A percentile compares a stretch with the other conserved stretches of the same genome.
Evolutionary conservation across 2,113 vertebrate species (phyloP).

Genomic region (Phaethon lepturus): DNA sequence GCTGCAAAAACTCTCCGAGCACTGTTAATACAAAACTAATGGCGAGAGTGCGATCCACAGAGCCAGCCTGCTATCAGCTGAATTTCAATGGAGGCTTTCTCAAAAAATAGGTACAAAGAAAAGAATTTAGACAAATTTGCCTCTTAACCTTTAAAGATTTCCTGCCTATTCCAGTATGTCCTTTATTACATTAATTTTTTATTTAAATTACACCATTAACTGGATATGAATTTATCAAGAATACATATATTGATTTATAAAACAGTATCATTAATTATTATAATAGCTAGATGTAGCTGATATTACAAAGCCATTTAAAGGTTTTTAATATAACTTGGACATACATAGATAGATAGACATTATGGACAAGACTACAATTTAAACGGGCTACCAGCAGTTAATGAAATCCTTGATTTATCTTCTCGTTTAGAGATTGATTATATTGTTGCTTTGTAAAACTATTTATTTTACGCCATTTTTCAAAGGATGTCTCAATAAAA

Average conservation of each 20-base stretch:
- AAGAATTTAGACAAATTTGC: constrained; percentile 83
- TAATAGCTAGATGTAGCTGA: constrained; percentile 93
- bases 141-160: constrained; percentile 87
- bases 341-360: constrained; percentile 95
- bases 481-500: constrained; percentile 79
- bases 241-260: constrained; percentile 94
- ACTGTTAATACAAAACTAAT: constrained; percentile 44
- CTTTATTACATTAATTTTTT: constrained; percentile 89
- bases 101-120: constrained; percentile 68
- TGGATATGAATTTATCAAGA: constrained; percentile 92
- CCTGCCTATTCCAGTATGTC: constrained; percentile 80
- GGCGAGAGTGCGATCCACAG: not conserved
- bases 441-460: constrained; percentile 94
- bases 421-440: constrained; percentile 90
- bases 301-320: constrained; percentile 95
- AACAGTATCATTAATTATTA: constrained; percentile 97
- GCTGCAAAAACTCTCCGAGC: constrained; percentile 16
- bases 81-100: constrained; percentile 64
- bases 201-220: constrained; percentile 94
- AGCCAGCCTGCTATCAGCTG: constrained; percentile 57
- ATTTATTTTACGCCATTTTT: constrained; percentile 87
- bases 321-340: constrained; percentile 91
- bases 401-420: constrained; percentile 97
- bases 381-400: constrained; percentile 95
- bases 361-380: constrained; percentile 92